A percentile compares a stretch with the other conserved stretches of the same genome.
Evolutionary conservation across 2,888 invertebrate genomes (phyloP).

Genomic region (Agonum fuliginosum): DNA sequence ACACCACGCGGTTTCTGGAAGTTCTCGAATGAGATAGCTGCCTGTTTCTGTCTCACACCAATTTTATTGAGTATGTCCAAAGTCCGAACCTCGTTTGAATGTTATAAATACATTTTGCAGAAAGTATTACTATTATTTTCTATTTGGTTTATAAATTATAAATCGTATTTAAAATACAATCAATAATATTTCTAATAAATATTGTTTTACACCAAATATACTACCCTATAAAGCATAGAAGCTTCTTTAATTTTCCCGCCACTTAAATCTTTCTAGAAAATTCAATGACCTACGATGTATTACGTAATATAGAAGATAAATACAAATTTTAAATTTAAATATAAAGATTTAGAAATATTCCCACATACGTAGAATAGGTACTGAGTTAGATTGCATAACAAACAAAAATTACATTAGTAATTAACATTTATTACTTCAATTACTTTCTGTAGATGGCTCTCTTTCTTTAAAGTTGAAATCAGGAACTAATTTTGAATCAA

Average conservation of each 20-base stretch:
- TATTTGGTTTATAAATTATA: not conserved
- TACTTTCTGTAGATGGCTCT: slow-evolving; percentile 3
- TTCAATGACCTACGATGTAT: slow-evolving; percentile 48
- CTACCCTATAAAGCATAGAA: no score
- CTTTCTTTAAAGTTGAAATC: not conserved
- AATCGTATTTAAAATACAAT: no score
- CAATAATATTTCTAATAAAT: no score
- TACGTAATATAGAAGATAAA: slow-evolving; percentile 46
- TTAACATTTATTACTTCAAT: not conserved
- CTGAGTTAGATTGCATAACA: not conserved
- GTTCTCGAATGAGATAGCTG: slow-evolving; percentile 53
- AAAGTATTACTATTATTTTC: not conserved
- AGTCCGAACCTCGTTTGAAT: slow-evolving; percentile 12
- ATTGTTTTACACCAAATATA: no score
- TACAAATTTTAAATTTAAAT: slow-evolving; percentile 37
- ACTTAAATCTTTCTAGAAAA: slow-evolving; percentile 45
- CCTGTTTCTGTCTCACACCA: slow-evolving; percentile 28
- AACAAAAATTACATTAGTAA: not conserved
- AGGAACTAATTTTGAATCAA: not conserved
- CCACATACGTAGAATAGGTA: not conserved
- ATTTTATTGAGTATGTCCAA: slow-evolving; percentile 46
- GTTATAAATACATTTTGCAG: slow-evolving; percentile 25
- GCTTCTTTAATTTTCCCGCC: slow-evolving; percentile 25
- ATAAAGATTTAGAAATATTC: not conserved
- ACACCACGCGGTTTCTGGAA: slow-evolving; percentile 55